Percentiles rank a stretch among this genome's conserved stretches.
phyloP scores from a whole-genome alignment of 2,113 vertebrate genomes.

The Marcusenius ussheri region DNA sequence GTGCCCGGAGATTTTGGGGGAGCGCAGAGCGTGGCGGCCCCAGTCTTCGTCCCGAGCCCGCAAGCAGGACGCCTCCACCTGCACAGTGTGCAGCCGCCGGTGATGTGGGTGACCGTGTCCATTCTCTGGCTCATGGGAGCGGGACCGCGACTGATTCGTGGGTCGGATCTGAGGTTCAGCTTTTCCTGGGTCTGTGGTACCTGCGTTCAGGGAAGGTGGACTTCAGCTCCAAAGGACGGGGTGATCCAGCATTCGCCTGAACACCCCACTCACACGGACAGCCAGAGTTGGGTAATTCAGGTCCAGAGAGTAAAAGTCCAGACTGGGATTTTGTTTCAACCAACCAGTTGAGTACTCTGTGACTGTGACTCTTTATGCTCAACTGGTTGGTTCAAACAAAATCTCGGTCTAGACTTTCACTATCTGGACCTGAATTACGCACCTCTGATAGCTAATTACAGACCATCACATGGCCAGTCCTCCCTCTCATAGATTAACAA shows the following conservation, averaged over 20 bases:
- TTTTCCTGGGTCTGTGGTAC: conserved; percentile 59
- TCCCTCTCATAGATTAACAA: conserved; percentile 46
- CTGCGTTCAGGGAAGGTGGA: conserved; percentile 24
- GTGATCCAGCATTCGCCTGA: background rate
- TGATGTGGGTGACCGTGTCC: conserved; percentile 71
- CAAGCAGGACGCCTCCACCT: conserved; percentile 50
- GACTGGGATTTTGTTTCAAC: too few relatives aligned
- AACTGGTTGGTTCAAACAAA: too few relatives aligned
- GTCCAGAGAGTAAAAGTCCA: too few relatives aligned
- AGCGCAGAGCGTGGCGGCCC: conserved; percentile 77
- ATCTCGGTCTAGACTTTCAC: too few relatives aligned
- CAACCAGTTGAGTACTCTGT: too few relatives aligned
- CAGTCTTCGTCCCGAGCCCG: conserved; percentile 70
- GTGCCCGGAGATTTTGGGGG: conserved; percentile 78
- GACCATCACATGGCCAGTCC: conserved; percentile 46
- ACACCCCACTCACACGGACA: background rate
- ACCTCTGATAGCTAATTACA: conserved; percentile 39
- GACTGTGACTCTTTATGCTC: too few relatives aligned
- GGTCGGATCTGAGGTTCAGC: conserved; percentile 68
- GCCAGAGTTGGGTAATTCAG: too few relatives aligned
- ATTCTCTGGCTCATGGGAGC: conserved; percentile 89
- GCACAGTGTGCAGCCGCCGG: conserved; percentile 70
- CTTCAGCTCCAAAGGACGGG: background rate
- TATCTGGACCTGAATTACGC: background rate
- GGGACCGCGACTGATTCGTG: conserved; percentile 79